Evolutionary conservation across 2,888 invertebrate genomes (phyloP).

Genomic region (Ectobius pallidus): DNA sequence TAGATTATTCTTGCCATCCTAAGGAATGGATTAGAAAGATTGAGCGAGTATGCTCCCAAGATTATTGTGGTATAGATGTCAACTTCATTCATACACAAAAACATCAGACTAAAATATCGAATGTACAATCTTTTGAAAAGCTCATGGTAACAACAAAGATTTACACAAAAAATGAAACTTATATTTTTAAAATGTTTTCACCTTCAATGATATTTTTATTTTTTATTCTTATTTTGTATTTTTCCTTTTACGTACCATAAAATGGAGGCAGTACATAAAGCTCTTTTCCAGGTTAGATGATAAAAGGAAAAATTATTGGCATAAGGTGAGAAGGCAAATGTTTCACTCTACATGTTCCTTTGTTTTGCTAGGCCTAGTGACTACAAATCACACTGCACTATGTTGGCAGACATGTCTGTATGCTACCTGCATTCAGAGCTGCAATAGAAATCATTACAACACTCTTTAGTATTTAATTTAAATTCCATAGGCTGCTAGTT

Average conservation of each 20-base stretch:
- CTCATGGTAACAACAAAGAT: conserved; percentile 14
- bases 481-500: too few species aligned
- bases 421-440: conserved; percentile 7
- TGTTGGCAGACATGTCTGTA: conserved; percentile 18
- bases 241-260: conserved; percentile 10
- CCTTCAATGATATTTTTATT: background rate
- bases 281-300: conserved; percentile 4
- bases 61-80: background rate
- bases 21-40: background rate
- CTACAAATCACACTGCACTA: conserved; percentile 35
- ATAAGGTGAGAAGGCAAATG: conserved; percentile 38
- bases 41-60: conserved; percentile 21
- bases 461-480: background rate
- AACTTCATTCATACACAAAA: background rate
- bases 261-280: conserved; percentile 25
- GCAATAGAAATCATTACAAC: background rate
- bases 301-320: conserved; percentile 30
- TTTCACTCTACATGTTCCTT: conserved; percentile 35
- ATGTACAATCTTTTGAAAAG: conserved; percentile 3
- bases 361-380: conserved; percentile 27
- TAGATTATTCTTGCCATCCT: background rate
- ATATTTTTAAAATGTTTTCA: conserved; percentile 19
- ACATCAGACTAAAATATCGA: conserved; percentile 25
- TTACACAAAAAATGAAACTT: conserved; percentile 23
- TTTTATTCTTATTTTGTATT: background rate